phyloP scores from a whole-genome alignment of 2,113 vertebrate species.

The Leucoraja erinaceus region DNA sequence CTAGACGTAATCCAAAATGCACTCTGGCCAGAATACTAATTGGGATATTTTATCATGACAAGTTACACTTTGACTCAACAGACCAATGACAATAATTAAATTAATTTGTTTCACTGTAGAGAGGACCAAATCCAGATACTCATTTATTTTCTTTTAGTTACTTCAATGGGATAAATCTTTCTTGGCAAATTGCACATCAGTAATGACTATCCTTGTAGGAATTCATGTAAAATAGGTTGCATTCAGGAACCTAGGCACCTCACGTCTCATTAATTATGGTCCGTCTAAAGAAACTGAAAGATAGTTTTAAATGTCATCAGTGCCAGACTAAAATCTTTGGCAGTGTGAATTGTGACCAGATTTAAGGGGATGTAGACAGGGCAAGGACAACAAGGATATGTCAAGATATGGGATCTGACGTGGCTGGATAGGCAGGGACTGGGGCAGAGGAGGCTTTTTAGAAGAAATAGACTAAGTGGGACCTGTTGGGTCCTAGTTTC shows the following conservation, averaged over 20 bases:
- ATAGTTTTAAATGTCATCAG: neutral
- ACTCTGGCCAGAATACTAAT: neutral
- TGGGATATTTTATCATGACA: neutral
- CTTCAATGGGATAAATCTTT: neutral
- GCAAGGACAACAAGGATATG: no score
- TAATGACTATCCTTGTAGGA: neutral
- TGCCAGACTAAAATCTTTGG: neutral
- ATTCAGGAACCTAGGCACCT: neutral
- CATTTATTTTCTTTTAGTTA: neutral
- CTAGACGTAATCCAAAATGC: neutral
- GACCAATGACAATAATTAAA: neutral
- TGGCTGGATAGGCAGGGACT: no score
- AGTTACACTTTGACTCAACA: neutral
- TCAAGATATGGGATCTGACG: no score
- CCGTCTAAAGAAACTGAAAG: neutral
- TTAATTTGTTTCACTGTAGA: neutral
- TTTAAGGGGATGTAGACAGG: no score
- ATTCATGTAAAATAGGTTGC: neutral
- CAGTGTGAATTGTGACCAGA: no score
- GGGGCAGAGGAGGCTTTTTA: no score
- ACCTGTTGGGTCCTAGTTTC: no score
- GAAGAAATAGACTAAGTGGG: no score
- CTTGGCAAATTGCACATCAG: neutral
- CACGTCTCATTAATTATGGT: neutral
- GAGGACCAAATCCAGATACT: neutral